A percentile compares a stretch with the other conserved stretches of the same genome.
Conservation (phyloP, 2,888 invertebrate genomes). For the Chymomyza caudatula region DNA sequence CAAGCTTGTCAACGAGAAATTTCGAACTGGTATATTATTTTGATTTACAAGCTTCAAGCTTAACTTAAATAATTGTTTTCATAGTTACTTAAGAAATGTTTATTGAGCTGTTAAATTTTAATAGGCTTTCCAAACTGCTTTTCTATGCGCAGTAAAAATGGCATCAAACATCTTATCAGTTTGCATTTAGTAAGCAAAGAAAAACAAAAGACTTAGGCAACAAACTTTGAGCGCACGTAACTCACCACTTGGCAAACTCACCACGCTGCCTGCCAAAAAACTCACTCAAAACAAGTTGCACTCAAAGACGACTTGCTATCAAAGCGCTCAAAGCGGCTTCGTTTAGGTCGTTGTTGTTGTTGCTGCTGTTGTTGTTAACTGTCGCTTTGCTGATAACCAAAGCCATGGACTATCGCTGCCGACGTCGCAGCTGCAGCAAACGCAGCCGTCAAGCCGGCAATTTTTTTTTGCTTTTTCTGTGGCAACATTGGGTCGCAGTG, state of each 20-base stretch:
- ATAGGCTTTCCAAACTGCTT: no score
- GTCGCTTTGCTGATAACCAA: conserved; percentile 19
- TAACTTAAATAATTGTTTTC: no score
- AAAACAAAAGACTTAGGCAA: conserved; percentile 46
- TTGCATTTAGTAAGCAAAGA: background rate
- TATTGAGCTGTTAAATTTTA: no score
- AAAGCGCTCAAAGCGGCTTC: background rate
- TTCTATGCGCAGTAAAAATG: no score
- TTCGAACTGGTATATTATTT: no score
- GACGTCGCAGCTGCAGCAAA: background rate
- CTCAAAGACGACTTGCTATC: background rate
- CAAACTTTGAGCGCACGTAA: conserved; percentile 29
- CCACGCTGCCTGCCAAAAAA: conserved; percentile 42
- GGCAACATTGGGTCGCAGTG: conserved; percentile 63
- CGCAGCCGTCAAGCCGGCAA: conserved; percentile 14
- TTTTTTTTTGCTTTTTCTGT: conserved; percentile 68
- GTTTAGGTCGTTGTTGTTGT: conserved; percentile 12
- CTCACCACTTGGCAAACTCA: conserved; percentile 10
- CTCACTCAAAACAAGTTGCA: conserved; percentile 9
- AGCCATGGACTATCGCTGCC: conserved; percentile 11
- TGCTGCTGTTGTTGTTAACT: conserved; percentile 16
- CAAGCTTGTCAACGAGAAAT: no score
- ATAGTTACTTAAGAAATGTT: no score
- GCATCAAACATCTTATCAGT: background rate
- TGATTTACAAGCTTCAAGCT: no score